Evolutionary conservation across 2,888 invertebrate species (phyloP), one percentile per base, ranked within the genome.

Genomic region (Limulus polyphemus): DNA sequence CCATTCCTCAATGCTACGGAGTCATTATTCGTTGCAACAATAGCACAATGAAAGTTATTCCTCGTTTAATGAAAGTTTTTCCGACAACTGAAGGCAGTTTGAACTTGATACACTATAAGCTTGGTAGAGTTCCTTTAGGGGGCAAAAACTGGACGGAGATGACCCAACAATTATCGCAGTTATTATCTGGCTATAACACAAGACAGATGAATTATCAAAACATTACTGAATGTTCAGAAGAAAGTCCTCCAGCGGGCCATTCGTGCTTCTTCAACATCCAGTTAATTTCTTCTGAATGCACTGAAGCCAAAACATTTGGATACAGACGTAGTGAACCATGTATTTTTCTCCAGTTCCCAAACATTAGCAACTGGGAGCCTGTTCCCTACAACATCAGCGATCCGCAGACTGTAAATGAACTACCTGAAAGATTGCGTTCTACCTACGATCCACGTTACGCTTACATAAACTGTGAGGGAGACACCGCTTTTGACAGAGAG

Each of bases 281-380:
- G 12, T 62, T 65, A 4, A 49, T 69, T n/a, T 59, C 57, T 55
- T 14, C 57, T 59, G 85, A 86, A 58, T 97, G 95, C 79, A 84
- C 84, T 66, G 80, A 83, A 64, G 81, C 82, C 49, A 84, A 86
- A 70, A 83, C 87, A 72, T 99, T 87, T 79, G 95, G 94, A 75
- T 98, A 87, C 78, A 84, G 85, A 70, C 82, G 83, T 70, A 88
- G 87, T 63, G 86, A 77, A 61, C 98, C 98, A 13, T 99, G 99
- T 78, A 87, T 99, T 75, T 87, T 95, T 80, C 83, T 99, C 71
- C 97, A 98, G 78, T 81, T 99, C 72, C 98, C 98, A 78, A 94
- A 92, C 90, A 92, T 94, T 73, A 93, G 84, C 79, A 87, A 87
- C 73, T 95, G 94, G 93, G 74, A 78, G 54, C 93, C 94, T 17